Base-by-base conservation (phyloP, 2,113 vertebrate genomes). In the Alligator sinensis region DNA sequence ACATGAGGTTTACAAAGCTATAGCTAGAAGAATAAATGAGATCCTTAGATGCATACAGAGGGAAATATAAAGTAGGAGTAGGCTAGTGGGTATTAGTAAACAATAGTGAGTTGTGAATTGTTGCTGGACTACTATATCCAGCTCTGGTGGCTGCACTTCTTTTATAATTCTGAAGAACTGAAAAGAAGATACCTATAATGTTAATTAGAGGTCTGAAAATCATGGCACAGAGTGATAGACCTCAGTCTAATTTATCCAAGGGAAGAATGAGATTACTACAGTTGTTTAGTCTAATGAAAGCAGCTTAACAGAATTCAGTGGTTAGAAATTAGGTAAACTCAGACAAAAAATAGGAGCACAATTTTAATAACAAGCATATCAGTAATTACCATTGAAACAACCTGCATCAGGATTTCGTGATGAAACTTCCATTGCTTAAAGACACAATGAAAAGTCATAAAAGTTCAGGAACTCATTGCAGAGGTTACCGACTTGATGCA, bases 401-500 rank as follows among this genome's bases (percentile, higher is more conserved):
- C 4, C 64, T 17, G 0, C 5, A 4, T 14, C 1, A n/a, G 47
- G 62, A 16, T 13, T 47, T 47, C 14, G 55, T 18, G 68, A 4
- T 79, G 60, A 16, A 70, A 34, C 21, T 30, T 34, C 66, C 30
- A 34, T 70, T 30, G 21, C 30, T 70, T 21, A 34, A n/a, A 68
- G 10, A 14, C 3, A 18, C 9, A 17, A 55, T 7, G 11, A 59
- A 22, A 59, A 47, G 47, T 47, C 47, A 47, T 47, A 47, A 47
- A 47, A 47, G 47, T 47, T 47, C 47, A 47, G 47, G 47, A 47
- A 47, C 47, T 47, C 9, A 47, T 9, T 47, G 47, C 9, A 7
- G 77, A 34, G 72, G 61, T 9, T 1, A 0, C 4, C 9, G 0
- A 10, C 81, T 4, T 0, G 25, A 1, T 4, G 25, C 0, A 0